A percentile compares a stretch with the other conserved stretches of the same genome.
These are phyloP conservation scores for Ariopsis seemanni DNA, from an alignment of 2,113 vertebrate genomes.

Conservation along the genomic window DNA sequence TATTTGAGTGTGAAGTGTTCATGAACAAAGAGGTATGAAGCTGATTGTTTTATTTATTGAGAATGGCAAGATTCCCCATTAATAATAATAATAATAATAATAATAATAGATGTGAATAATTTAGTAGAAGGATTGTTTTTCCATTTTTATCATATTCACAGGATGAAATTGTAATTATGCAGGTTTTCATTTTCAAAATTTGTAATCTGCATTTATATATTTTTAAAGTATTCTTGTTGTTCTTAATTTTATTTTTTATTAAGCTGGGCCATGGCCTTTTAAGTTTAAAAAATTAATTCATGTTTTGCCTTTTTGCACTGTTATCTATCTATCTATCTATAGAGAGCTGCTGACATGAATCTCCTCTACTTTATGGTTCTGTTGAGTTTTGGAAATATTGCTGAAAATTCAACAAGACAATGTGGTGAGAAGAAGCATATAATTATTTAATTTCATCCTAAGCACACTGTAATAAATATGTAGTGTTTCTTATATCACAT, in stretches of 20 bases:
- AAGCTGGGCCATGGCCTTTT: not conserved
- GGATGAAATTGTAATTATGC: not conserved
- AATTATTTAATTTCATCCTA: not conserved
- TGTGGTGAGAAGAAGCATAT: not conserved
- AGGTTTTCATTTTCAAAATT: not conserved
- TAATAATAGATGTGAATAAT: not conserved
- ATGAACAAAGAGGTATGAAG: not conserved
- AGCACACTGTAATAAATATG: not conserved
- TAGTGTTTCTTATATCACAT: not conserved
- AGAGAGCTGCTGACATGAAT: slow-evolving; percentile 25
- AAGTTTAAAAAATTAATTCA: no score
- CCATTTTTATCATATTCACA: not conserved
- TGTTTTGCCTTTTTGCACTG: not conserved
- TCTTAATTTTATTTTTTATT: not conserved
- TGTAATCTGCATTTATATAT: not conserved
- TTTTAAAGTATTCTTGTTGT: not conserved
- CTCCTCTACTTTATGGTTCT: slow-evolving; percentile 47
- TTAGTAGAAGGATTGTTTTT: not conserved
- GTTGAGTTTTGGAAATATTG: slow-evolving; percentile 19
- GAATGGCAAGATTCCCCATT: not conserved
- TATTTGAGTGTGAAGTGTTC: not conserved
- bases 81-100: not conserved
- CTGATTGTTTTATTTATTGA: not conserved
- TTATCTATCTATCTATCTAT: not conserved
- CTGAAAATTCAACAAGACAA: not conserved